Evolutionary conservation across 2,888 invertebrate species (phyloP).

Genomic region (Atrina japonica): DNA sequence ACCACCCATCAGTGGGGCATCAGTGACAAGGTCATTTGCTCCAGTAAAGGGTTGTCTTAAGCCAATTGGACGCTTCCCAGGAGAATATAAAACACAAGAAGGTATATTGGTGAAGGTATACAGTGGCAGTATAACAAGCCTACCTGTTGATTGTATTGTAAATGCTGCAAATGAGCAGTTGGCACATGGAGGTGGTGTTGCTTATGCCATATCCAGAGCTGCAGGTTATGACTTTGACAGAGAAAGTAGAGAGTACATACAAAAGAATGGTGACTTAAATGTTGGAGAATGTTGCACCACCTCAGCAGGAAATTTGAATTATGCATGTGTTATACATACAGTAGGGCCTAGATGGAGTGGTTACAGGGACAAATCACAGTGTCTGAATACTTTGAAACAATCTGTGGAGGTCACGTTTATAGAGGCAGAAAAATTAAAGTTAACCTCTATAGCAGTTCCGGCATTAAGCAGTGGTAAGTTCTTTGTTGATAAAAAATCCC

Average conservation of each 20-base stretch:
- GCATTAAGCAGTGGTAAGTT: slow-evolving; percentile 55
- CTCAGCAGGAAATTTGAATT: slow-evolving; percentile 44
- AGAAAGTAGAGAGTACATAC: slow-evolving; percentile 45
- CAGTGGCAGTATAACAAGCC: slow-evolving; percentile 41
- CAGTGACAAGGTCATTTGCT: no score
- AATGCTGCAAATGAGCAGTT: slow-evolving; percentile 56
- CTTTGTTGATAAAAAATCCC: neutral
- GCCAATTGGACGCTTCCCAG: no score
- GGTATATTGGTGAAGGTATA: slow-evolving; percentile 48
- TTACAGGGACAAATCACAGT: slow-evolving; percentile 32
- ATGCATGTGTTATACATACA: slow-evolving; percentile 49
- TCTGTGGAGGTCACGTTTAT: slow-evolving; percentile 52
- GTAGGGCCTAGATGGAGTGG: slow-evolving; percentile 55
- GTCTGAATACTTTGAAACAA: slow-evolving; percentile 34
- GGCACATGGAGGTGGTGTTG: slow-evolving; percentile 51
- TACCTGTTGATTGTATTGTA: slow-evolving; percentile 52
- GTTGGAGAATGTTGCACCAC: slow-evolving; percentile 48
- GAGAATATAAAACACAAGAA: slow-evolving; percentile 29
- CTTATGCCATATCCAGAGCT: slow-evolving; percentile 48
- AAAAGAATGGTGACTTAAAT: slow-evolving; percentile 38
- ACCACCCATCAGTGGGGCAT: no score
- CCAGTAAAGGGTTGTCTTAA: no score
- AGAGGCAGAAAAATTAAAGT: slow-evolving; percentile 44
- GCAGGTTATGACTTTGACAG: slow-evolving; percentile 45
- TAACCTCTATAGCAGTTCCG: slow-evolving; percentile 48